Conservation (phyloP, 2,888 invertebrate genomes). For the Timandra comae region DNA sequence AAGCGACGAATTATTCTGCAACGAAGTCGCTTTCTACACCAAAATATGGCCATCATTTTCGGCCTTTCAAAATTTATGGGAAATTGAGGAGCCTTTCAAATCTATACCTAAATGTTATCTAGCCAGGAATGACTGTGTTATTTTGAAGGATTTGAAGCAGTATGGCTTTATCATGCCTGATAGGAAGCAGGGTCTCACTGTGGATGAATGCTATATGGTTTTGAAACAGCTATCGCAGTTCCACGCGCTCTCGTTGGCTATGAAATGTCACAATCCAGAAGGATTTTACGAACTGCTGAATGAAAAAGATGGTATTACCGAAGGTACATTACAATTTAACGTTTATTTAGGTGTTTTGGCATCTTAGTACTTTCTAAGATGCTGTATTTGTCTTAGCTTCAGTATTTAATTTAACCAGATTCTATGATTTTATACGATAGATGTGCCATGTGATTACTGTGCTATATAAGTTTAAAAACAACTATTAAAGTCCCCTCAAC, state of each 20-base stretch:
- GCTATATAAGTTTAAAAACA: no score
- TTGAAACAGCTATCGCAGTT: slow-evolving; percentile 79
- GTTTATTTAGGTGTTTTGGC: no score
- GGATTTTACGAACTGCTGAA: slow-evolving; percentile 71
- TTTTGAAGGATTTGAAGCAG: slow-evolving; percentile 78
- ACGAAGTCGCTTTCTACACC: slow-evolving; percentile 84
- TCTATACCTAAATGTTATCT: slow-evolving; percentile 79
- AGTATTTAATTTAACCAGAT: no score
- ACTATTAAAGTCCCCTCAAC: no score
- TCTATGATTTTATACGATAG: no score
- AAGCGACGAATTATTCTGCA: slow-evolving; percentile 82
- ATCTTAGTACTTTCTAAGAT: no score
- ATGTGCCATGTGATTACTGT: no score
- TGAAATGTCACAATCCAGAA: slow-evolving; percentile 76
- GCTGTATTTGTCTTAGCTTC: no score
- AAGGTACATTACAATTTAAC: no score
- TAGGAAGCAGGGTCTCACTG: slow-evolving; percentile 76
- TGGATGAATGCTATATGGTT: slow-evolving; percentile 77
- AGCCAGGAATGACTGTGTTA: slow-evolving; percentile 75
- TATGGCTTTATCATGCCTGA: slow-evolving; percentile 80
- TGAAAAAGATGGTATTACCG: slow-evolving; percentile 62
- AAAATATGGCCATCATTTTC: slow-evolving; percentile 81
- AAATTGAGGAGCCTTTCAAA: slow-evolving; percentile 59
- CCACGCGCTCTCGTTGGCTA: slow-evolving; percentile 80
- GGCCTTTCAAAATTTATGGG: slow-evolving; percentile 73